phyloP scores from a whole-genome alignment of 1,140 invertebrate species.

The Hestina assimilis region DNA sequence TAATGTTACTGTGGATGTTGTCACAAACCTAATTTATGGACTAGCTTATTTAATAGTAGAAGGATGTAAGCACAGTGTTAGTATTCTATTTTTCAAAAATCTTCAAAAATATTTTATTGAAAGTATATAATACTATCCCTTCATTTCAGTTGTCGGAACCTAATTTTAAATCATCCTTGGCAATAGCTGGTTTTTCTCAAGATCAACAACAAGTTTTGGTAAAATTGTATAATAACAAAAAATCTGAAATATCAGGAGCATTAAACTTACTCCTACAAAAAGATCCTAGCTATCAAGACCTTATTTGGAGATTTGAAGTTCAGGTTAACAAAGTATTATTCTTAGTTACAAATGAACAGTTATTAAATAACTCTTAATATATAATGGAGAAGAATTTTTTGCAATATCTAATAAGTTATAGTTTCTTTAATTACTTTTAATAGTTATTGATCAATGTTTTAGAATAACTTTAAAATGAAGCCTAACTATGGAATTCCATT shows the following conservation, averaged over 20 bases:
- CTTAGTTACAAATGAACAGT: not conserved
- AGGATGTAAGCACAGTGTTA: constrained; percentile 67
- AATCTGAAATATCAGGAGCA: constrained; percentile 50
- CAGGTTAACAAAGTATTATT: constrained; percentile 40
- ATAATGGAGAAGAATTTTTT: no score
- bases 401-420: no score
- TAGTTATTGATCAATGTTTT: no score
- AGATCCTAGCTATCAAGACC: constrained; percentile 58
- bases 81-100: constrained; percentile 25
- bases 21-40: constrained; percentile 65
- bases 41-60: constrained; percentile 64
- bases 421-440: no score
- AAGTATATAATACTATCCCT: not conserved
- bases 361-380: no score
- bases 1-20: constrained; percentile 35
- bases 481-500: no score
- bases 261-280: constrained; percentile 54
- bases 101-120: not conserved
- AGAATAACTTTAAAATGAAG: no score
- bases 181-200: constrained; percentile 59
- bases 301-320: constrained; percentile 68
- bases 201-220: constrained; percentile 62
- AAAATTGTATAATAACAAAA: constrained; percentile 62
- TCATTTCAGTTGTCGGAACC: constrained; percentile 59
- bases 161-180: constrained; percentile 63